Evolutionary conservation across 2,113 vertebrate genomes (phyloP).

Genomic region (Protobothrops mucrosquamatus): DNA sequence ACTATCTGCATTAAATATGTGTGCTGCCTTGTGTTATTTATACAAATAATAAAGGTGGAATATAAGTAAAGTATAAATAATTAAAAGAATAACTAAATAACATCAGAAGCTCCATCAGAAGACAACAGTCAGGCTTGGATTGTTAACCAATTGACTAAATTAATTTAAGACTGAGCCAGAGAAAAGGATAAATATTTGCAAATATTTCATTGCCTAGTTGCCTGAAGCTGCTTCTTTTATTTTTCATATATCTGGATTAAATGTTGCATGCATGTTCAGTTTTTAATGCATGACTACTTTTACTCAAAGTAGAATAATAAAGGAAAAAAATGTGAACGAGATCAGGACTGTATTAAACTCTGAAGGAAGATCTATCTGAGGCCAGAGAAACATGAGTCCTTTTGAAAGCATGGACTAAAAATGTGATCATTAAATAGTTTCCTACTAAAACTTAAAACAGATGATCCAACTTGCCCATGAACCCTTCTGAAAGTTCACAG

Average conservation of each 20-base stretch:
- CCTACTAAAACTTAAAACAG: neutral
- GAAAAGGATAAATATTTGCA: neutral
- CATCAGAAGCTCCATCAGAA: neutral
- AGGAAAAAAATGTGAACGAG: neutral
- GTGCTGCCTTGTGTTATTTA: neutral
- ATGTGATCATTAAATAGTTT: neutral
- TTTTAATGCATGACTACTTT: neutral
- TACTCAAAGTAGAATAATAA: neutral
- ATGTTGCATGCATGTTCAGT: neutral
- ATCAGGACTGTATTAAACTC: neutral
- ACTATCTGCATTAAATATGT: neutral
- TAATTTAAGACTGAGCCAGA: neutral
- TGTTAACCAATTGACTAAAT: neutral
- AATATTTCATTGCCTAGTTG: neutral
- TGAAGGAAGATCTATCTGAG: neutral
- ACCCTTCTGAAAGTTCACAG: neutral
- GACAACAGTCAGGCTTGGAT: neutral
- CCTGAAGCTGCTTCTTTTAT: neutral
- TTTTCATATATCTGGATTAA: neutral
- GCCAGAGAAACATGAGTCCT: neutral
- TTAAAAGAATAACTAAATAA: neutral
- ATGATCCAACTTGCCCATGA: neutral
- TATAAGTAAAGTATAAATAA: neutral
- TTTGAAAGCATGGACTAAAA: neutral
- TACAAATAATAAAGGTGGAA: neutral